Conservation (phyloP, 2,113 vertebrate genomes). For the Heterotis niloticus region DNA sequence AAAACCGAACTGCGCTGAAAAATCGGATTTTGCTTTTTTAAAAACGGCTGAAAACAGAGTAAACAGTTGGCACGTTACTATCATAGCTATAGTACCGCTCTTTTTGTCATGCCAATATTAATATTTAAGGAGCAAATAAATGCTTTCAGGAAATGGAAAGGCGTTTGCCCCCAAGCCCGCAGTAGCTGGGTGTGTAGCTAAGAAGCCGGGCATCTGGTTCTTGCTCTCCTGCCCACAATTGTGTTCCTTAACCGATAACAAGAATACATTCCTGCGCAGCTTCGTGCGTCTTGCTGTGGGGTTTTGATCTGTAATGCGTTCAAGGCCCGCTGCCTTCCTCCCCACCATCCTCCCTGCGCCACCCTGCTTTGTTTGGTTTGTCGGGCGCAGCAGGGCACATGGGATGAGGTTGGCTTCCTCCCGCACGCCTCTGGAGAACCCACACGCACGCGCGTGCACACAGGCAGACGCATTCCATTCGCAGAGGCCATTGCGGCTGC, state of each 20-base stretch:
- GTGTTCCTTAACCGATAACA: not conserved
- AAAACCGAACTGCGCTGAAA: too few species aligned
- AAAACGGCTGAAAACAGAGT: too few species aligned
- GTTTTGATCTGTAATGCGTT: not conserved
- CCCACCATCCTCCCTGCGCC: not conserved
- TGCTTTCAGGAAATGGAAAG: too few species aligned
- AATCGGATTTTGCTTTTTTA: too few species aligned
- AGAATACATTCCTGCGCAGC: not conserved
- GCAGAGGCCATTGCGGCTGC: slow-evolving; percentile 49
- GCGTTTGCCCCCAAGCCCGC: slow-evolving; percentile 39
- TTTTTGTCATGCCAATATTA: too few species aligned
- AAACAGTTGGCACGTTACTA: too few species aligned
- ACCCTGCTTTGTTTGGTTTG: slow-evolving; percentile 56
- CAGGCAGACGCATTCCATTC: slow-evolving; percentile 43
- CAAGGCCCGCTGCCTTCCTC: slow-evolving; percentile 11
- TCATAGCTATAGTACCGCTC: too few species aligned
- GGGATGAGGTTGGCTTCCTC: slow-evolving; percentile 50
- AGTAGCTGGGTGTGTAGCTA: slow-evolving; percentile 52
- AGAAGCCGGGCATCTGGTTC: slow-evolving; percentile 45
- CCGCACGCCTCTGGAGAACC: slow-evolving; percentile 34
- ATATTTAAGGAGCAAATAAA: too few species aligned
- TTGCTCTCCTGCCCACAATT: slow-evolving; percentile 28
- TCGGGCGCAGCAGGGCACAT: slow-evolving; percentile 51
- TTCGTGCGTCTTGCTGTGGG: not conserved
- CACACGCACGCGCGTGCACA: not conserved